A percentile compares a stretch with the other conserved stretches of the same genome.
Evolutionary conservation across 2,113 vertebrate genomes (phyloP).

Genomic region (Dicrurus megarhynchus): DNA sequence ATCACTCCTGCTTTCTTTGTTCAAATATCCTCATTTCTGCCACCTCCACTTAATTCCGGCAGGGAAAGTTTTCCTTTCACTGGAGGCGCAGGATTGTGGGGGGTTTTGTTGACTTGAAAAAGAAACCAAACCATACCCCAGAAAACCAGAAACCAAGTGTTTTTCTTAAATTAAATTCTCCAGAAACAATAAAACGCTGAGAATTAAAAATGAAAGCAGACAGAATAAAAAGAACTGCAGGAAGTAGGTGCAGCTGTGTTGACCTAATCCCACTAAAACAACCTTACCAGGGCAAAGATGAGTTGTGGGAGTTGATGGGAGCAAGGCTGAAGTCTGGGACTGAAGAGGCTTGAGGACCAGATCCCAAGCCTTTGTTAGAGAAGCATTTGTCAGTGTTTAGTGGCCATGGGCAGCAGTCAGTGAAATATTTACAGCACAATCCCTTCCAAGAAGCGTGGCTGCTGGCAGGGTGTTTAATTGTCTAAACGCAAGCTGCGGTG

Average conservation of each 20-base stretch:
- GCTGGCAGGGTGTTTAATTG: conserved; percentile 27
- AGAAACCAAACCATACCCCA: not conserved
- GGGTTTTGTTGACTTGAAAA: not conserved
- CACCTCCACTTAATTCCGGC: not conserved
- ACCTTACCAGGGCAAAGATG: not conserved
- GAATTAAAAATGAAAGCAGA: not conserved
- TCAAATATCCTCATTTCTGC: conserved; percentile 13
- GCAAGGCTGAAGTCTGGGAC: not conserved
- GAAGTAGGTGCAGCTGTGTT: not conserved
- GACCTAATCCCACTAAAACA: not conserved
- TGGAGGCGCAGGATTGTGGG: not conserved
- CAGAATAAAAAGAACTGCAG: not conserved
- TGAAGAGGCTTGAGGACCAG: not conserved
- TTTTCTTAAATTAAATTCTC: not conserved
- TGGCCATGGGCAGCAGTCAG: not conserved
- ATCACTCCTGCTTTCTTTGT: conserved; percentile 56
- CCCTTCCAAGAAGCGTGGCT: conserved; percentile 26
- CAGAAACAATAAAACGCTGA: not conserved
- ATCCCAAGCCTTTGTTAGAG: not conserved
- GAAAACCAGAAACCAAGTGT: not conserved
- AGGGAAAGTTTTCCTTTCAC: conserved; percentile 12
- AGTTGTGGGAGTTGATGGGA: not conserved
- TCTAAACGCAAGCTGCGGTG: not conserved
- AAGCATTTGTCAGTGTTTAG: conserved; percentile 7
- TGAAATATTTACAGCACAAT: conserved; percentile 28